phyloP scores from a whole-genome alignment of 2,797 vertebrate genomes.

The Anguilla megastoma region DNA sequence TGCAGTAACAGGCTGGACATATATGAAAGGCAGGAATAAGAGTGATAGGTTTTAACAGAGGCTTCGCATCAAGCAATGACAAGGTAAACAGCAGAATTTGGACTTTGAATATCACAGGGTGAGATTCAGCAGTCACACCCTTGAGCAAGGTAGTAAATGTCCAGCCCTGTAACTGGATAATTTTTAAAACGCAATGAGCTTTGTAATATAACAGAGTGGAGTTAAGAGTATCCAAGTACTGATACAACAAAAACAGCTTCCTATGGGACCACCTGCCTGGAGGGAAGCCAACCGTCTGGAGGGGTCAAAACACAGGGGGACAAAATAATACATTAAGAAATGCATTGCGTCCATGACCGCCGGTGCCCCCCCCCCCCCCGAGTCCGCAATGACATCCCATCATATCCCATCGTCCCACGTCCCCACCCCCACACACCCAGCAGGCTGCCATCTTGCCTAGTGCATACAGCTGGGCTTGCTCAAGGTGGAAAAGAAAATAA shows the following conservation, averaged over 20 bases:
- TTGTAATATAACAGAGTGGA: neutral
- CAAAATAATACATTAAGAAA: no score
- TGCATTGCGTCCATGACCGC: no score
- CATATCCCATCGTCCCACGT: no score
- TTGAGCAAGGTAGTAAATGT: neutral
- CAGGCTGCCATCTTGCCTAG: no score
- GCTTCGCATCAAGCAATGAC: neutral
- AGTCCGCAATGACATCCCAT: no score
- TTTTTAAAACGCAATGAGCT: neutral
- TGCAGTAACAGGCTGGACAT: neutral
- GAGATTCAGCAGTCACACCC: neutral
- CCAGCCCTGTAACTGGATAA: neutral
- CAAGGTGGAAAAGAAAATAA: constrained; percentile 45
- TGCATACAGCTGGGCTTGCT: no score
- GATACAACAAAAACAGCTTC: neutral
- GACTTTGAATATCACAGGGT: neutral
- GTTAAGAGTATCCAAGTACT: constrained; percentile 40
- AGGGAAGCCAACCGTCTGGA: no score
- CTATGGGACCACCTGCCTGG: no score
- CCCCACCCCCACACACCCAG: no score
- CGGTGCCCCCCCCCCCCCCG: no score
- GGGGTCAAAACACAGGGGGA: no score
- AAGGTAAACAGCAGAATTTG: neutral
- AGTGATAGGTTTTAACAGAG: neutral
- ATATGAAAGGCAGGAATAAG: neutral